phyloP scores from a whole-genome alignment of 1,140 invertebrate genomes.

The Magallana angulata region DNA sequence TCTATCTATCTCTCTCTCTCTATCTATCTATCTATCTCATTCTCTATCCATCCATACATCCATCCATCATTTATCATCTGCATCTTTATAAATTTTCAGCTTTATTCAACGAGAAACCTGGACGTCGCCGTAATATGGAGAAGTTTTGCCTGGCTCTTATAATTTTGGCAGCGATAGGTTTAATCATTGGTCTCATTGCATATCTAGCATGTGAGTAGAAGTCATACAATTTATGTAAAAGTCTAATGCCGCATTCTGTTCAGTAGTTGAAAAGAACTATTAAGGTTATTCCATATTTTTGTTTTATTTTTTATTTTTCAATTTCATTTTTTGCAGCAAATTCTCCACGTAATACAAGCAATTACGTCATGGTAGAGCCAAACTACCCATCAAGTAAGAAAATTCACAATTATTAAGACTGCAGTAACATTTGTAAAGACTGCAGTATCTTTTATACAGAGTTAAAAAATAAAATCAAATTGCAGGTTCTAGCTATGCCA shows the following conservation, averaged over 20 bases:
- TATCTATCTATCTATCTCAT: neutral
- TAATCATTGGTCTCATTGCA: neutral
- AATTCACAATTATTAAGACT: neutral
- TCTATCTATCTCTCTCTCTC: neutral
- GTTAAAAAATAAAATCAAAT: neutral
- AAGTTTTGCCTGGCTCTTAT: neutral
- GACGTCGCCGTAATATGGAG: neutral
- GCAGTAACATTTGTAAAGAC: neutral
- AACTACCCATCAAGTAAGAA: slow-evolving; percentile 22
- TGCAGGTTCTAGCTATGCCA: slow-evolving; percentile 16
- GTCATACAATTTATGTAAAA: no score
- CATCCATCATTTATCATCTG: no score
- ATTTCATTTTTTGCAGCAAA: neutral
- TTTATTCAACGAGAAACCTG: neutral
- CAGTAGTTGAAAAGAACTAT: no score
- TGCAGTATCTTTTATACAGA: neutral
- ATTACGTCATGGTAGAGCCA: neutral
- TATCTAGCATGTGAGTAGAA: neutral
- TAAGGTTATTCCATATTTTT: no score
- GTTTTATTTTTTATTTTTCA: neutral
- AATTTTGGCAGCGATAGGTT: neutral
- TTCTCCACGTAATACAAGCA: neutral
- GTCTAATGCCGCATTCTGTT: no score
- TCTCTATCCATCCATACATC: no score
- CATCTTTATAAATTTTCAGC: neutral